These are phyloP conservation scores for Wiebesia pumilae DNA, from an alignment of 1,140 invertebrate species.

Conservation along the genomic window DNA sequence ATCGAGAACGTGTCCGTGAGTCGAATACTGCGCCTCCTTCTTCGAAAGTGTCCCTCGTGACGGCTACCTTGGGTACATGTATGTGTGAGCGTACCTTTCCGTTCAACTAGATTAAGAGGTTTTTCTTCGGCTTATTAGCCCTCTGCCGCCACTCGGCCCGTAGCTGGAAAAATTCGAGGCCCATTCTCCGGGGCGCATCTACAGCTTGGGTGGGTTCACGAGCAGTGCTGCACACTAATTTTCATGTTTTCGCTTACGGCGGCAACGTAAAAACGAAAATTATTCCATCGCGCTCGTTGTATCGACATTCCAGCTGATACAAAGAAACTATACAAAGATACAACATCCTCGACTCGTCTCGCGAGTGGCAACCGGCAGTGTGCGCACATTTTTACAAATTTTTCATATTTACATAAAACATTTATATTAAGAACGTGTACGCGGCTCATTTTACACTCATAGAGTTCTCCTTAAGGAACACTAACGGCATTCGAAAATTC, in stretches of 20 bases:
- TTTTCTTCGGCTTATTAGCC: constrained; percentile 31
- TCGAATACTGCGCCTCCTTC: not conserved
- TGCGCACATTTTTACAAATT: not conserved
- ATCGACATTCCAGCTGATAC: not conserved
- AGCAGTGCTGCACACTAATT: not conserved
- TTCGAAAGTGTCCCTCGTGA: constrained; percentile 6
- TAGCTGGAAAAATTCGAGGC: not conserved
- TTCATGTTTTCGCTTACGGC: not conserved
- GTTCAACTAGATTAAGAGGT: constrained; percentile 37
- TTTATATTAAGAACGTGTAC: not conserved
- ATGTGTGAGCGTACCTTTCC: not conserved
- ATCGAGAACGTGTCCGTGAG: constrained; percentile 13
- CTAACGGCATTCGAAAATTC: not conserved
- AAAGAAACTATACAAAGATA: too few relatives aligned
- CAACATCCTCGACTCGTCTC: not conserved
- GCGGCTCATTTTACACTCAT: not conserved
- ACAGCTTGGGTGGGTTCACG: too few relatives aligned
- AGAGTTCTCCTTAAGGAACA: not conserved
- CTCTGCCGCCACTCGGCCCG: not conserved
- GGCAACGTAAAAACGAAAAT: not conserved
- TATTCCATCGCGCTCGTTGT: not conserved
- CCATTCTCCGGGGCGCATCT: too few relatives aligned
- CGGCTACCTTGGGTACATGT: not conserved
- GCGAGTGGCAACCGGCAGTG: too few relatives aligned
- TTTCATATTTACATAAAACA: constrained; percentile 4